phyloP scores from a whole-genome alignment of 2,113 vertebrate species.

The Passer montanus region DNA sequence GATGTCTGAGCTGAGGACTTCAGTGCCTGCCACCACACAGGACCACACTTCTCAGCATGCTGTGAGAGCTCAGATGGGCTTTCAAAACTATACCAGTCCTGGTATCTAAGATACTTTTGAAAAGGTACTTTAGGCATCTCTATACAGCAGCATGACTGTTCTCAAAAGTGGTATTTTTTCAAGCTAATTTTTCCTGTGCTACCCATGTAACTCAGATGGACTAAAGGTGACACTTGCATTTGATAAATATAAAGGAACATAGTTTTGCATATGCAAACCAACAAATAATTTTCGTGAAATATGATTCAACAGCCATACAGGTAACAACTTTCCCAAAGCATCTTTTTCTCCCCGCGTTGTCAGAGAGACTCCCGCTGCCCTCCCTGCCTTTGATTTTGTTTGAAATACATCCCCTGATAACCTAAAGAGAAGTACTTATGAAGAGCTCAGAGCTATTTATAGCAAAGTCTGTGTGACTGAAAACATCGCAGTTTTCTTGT shows the following conservation, averaged over 20 bases:
- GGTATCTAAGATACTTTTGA: not conserved
- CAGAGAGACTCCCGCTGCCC: not conserved
- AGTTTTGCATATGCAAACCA: not conserved
- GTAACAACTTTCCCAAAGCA: not conserved
- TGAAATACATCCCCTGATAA: conserved; percentile 4
- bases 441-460: conserved; percentile 51
- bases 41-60: not conserved
- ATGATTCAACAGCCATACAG: not conserved
- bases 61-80: not conserved
- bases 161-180: not conserved
- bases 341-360: not conserved
- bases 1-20: not conserved
- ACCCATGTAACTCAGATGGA: not conserved
- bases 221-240: not conserved
- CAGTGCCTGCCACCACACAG: not conserved
- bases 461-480: conserved; percentile 26
- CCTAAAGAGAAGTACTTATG: conserved; percentile 15
- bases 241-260: not conserved
- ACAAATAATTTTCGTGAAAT: not conserved
- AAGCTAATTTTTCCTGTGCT: not conserved
- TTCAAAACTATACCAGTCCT: not conserved
- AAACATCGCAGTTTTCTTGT: conserved; percentile 48
- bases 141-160: not conserved
- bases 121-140: not conserved
- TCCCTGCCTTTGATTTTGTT: not conserved